Evolutionary conservation across 1,140 invertebrate species (phyloP).

Genomic region (Eriosoma lanigerum): DNA sequence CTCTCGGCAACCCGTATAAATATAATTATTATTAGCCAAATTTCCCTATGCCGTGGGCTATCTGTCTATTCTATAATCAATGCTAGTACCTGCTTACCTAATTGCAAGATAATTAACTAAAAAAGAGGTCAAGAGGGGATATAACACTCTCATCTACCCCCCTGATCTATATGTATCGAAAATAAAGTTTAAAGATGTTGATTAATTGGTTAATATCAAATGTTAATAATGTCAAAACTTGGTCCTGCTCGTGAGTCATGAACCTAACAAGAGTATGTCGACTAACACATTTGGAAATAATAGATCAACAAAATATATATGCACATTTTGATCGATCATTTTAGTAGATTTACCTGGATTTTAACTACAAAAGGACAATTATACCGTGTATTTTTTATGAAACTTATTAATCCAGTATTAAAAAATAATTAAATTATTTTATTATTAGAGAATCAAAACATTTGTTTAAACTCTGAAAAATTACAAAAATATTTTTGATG

Average conservation of each 20-base stretch:
- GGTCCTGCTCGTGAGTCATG: conserved; percentile 41
- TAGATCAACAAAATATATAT: conserved; percentile 48
- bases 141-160: no score
- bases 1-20: no score
- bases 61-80: no score
- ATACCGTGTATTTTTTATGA: background rate
- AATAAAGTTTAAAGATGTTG: conserved; percentile 51
- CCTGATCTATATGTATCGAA: conserved; percentile 45
- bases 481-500: no score
- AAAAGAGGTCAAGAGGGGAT: no score
- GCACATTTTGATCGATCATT: conserved; percentile 51
- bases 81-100: no score
- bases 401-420: background rate
- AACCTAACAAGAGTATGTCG: conserved; percentile 34
- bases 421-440: background rate
- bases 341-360: conserved; percentile 42
- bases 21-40: no score
- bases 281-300: conserved; percentile 47
- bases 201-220: conserved; percentile 38
- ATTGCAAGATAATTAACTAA: no score
- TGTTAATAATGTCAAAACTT: conserved; percentile 52
- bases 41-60: no score
- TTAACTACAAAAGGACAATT: background rate
- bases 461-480: conserved; percentile 7
- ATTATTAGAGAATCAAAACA: conserved; percentile 1